Evolutionary conservation across 2,113 vertebrate genomes (phyloP), one percentile per base, ranked within the genome.

Genomic region (Alces alces): DNA sequence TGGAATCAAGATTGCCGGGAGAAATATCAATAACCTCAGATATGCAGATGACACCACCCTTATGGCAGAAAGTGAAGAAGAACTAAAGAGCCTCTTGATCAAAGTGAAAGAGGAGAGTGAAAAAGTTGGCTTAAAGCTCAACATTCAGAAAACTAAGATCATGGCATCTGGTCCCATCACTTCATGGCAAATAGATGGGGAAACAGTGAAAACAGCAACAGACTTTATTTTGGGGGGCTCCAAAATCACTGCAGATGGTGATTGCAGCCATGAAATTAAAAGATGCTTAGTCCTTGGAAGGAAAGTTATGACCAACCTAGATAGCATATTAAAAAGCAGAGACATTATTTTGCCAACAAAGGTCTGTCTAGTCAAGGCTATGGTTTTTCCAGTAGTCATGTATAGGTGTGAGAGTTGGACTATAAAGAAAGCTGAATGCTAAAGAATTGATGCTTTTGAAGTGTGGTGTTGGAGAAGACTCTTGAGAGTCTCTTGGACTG

Each of bases 161-260:
- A 36, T 66, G 64, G n/a, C 33, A 66, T 66, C 33, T 5, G 8
- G 64, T 66, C 64, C 64, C 8, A 36, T 11, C 33, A 11, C 33
- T 36, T 66, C 33, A 66, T 66, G n/a, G 64, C 1, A 66, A 66
- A 66, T 21, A 66, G 64, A 66, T 36, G 33, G 2, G 17, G 33
- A 66, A 66, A 66, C 64, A 66, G 17, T 66, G 64, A n/a, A 1
- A 66, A 66, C 16, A 19, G 64, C 5, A 33, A 7, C 61, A 66
- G 61, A n/a, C 15, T n/a, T 66, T n/a, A n/a, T n/a, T n/a, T 10
- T 9, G 1, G 1, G 7, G 17, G 64, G 1, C 0, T 21, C 64
- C 17, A 66, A 66, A 66, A 36, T 36, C 17, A 36, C 64, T 70
- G 64, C n/a, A 70, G 64, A 70, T 70, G 17, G n/a, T 70, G 17